Evolutionary conservation across 2,888 invertebrate genomes (phyloP).

Genomic region (Temnothorax unifasciatus): DNA sequence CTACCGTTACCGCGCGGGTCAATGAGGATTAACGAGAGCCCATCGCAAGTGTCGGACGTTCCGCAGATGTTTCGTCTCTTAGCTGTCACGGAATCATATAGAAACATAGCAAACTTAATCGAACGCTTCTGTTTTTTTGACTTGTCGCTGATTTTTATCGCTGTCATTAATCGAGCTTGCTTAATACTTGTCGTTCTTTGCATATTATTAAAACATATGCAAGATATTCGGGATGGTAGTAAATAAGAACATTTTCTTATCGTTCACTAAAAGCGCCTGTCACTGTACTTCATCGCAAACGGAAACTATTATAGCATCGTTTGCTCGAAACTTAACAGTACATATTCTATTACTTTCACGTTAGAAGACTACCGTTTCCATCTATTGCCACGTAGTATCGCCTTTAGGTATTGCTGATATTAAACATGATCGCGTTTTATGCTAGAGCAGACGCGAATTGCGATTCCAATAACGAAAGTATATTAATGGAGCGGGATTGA

Average conservation of each 20-base stretch:
- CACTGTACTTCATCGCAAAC: conserved; percentile 41
- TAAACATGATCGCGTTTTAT: conserved; percentile 39
- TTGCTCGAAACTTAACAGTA: conserved; percentile 44
- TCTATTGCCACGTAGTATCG: neutral
- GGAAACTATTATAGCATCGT: conserved; percentile 38
- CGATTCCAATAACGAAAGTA: conserved; percentile 2
- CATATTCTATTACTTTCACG: conserved; percentile 45
- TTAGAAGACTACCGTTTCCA: conserved; percentile 31
- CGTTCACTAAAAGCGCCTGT: conserved; percentile 18
- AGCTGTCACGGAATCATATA: conserved; percentile 21
- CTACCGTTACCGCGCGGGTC: conserved; percentile 45
- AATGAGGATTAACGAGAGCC: conserved; percentile 47
- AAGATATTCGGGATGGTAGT: neutral
- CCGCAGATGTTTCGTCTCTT: conserved; percentile 38
- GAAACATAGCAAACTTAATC: conserved; percentile 18
- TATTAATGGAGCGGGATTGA: neutral
- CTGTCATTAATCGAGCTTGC: conserved; percentile 13
- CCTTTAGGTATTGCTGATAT: neutral
- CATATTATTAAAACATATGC: neutral
- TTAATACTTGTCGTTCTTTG: conserved; percentile 26
- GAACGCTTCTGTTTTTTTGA: conserved; percentile 27
- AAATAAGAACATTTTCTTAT: conserved; percentile 13
- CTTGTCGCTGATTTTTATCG: conserved; percentile 21
- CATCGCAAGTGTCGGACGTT: conserved; percentile 18
- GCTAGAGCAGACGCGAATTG: conserved; percentile 9